These are phyloP conservation scores for Volucella bombylans DNA, from an alignment of 2,888 invertebrate species.

Conservation along the genomic window DNA sequence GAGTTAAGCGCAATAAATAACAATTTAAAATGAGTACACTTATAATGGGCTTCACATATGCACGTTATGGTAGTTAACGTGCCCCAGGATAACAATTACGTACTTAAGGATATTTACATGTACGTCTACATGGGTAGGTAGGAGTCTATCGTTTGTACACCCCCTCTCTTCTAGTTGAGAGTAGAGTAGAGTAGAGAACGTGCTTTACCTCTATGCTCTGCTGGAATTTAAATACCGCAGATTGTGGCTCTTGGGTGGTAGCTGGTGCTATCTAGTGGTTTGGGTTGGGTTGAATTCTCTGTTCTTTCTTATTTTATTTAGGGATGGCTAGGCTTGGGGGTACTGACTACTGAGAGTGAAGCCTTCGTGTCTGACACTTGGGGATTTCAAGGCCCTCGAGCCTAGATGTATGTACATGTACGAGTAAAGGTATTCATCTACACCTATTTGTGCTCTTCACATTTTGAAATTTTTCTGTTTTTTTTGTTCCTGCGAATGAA, in stretches of 20 bases:
- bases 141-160: constrained; percentile 35
- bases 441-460: too few relatives aligned
- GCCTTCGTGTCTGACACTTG: constrained; percentile 65
- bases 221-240: constrained; percentile 72
- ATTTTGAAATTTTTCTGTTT: constrained; percentile 9
- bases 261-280: neutral
- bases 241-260: constrained; percentile 55
- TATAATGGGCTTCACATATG: constrained; percentile 74
- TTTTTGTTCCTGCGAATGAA: constrained; percentile 47
- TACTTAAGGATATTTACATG: constrained; percentile 74
- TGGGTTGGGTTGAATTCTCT: too few relatives aligned
- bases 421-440: neutral
- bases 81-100: constrained; percentile 74
- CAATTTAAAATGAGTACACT: constrained; percentile 74
- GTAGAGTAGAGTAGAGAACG: neutral
- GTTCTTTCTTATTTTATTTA: too few relatives aligned
- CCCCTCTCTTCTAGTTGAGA: constrained; percentile 21
- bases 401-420: constrained; percentile 23
- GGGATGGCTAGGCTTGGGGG: too few relatives aligned
- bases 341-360: neutral
- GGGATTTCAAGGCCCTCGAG: constrained; percentile 62
- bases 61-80: constrained; percentile 74
- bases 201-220: constrained; percentile 36
- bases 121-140: constrained; percentile 30
- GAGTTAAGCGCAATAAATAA: constrained; percentile 74